Conservation (phyloP, 2,888 invertebrate species). For the Halictus quadricinctus region DNA sequence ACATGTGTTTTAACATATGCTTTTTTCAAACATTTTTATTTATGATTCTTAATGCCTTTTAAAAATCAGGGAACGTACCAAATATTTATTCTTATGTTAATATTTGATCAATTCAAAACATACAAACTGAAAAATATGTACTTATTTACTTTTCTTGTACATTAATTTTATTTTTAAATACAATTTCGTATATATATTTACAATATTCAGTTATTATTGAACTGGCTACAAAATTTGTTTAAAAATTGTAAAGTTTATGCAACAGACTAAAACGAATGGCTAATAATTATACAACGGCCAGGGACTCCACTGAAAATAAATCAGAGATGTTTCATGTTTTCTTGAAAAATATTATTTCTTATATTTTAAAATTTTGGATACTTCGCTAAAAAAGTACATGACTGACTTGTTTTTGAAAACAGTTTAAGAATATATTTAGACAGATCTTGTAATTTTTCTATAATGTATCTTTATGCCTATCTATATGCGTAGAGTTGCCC, state of each 20-base stretch:
- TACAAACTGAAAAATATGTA: slow-evolving; percentile 12
- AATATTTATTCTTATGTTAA: not conserved
- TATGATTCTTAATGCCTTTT: slow-evolving; percentile 17
- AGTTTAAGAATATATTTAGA: slow-evolving; percentile 32
- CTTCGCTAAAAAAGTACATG: slow-evolving; percentile 13
- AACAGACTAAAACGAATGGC: not conserved
- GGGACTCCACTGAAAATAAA: slow-evolving; percentile 22
- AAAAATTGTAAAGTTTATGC: slow-evolving; percentile 19
- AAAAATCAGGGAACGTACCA: not conserved
- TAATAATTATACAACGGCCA: slow-evolving; percentile 25
- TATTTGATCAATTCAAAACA: slow-evolving; percentile 16
- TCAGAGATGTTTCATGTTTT: slow-evolving; percentile 2
- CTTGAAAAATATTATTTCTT: slow-evolving; percentile 26
- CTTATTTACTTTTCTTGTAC: slow-evolving; percentile 35
- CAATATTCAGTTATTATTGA: slow-evolving; percentile 18
- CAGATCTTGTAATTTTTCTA: slow-evolving; percentile 39
- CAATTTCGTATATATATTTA: not conserved
- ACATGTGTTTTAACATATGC: slow-evolving; percentile 36
- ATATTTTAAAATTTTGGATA: slow-evolving; percentile 7
- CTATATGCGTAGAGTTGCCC: slow-evolving; percentile 27
- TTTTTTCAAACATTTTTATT: slow-evolving; percentile 27
- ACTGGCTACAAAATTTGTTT: slow-evolving; percentile 7
- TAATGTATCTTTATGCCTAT: slow-evolving; percentile 37
- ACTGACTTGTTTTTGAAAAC: slow-evolving; percentile 29
- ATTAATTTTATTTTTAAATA: slow-evolving; percentile 16